Conservation (phyloP, 2,113 vertebrate genomes). For the Ciconia stormi region DNA sequence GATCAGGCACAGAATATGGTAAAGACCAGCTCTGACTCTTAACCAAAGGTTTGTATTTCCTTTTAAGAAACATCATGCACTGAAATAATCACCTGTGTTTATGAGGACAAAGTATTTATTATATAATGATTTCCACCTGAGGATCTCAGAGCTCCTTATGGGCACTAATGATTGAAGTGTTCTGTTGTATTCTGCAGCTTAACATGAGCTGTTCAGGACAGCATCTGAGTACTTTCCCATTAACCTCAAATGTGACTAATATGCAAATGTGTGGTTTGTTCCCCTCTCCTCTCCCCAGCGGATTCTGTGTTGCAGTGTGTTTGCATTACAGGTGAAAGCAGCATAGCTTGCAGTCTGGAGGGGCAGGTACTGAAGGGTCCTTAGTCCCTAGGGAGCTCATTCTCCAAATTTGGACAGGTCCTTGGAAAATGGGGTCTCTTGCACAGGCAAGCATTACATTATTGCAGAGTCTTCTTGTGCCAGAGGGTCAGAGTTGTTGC, state of each 20-base stretch:
- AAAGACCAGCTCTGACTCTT: conserved; percentile 51
- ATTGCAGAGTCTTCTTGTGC: neutral
- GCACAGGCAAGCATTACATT: neutral
- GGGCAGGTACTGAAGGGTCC: neutral
- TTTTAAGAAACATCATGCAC: conserved; percentile 22
- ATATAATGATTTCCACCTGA: conserved; percentile 4
- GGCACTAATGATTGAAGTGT: neutral
- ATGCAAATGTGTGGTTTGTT: neutral
- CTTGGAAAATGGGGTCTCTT: neutral
- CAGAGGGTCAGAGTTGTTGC: neutral
- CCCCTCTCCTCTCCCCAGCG: neutral
- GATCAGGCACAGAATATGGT: conserved; percentile 18
- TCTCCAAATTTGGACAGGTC: neutral
- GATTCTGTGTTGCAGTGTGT: neutral
- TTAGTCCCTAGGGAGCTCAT: neutral
- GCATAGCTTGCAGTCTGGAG: neutral
- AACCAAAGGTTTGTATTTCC: conserved; percentile 43
- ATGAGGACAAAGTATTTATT: neutral
- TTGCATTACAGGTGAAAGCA: neutral
- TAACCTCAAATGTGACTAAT: conserved; percentile 50
- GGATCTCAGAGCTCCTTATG: neutral
- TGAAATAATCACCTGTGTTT: conserved; percentile 27
- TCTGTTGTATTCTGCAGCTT: neutral
- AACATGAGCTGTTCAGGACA: neutral
- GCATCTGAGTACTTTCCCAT: conserved; percentile 9